Evolutionary conservation across 2,113 vertebrate species (phyloP).

Genomic region (Bufo bufo): DNA sequence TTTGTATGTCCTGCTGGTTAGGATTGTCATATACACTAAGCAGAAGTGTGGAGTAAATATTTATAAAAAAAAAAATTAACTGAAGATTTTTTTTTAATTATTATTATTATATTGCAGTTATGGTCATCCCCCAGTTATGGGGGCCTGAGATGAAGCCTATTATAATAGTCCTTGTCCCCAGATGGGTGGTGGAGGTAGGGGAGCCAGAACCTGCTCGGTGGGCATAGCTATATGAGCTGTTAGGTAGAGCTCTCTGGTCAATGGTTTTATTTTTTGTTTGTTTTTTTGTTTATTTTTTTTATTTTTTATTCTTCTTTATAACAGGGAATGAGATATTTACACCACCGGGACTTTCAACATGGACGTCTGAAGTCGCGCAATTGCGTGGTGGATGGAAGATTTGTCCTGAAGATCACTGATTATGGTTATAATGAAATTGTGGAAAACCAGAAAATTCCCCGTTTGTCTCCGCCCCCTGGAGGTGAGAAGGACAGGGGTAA

Average conservation of each 20-base stretch:
- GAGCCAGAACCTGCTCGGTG: no score
- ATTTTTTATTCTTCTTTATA: no score
- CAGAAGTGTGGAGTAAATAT: no score
- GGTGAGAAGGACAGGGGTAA: conserved; percentile 68
- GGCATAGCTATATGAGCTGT: no score
- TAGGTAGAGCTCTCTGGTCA: no score
- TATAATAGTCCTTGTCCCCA: background rate
- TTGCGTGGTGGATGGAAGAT: conserved; percentile 89
- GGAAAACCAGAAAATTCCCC: conserved; percentile 78
- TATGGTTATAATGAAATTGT: conserved; percentile 85
- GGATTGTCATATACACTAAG: background rate
- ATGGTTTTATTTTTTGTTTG: no score
- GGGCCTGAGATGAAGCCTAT: no score
- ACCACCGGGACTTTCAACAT: conserved; percentile 83
- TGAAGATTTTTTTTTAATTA: no score
- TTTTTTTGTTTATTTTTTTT: no score
- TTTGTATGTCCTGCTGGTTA: background rate
- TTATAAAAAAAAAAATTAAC: no score
- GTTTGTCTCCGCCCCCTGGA: conserved; percentile 73
- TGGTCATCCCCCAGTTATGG: no score
- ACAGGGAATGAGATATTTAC: conserved; percentile 92
- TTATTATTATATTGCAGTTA: no score
- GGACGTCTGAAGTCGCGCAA: conserved; percentile 89
- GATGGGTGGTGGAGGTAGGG: background rate
- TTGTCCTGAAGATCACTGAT: conserved; percentile 92